Evolutionary conservation across 2,888 invertebrate species (phyloP).

Genomic region (Pyrrhosoma nymphula): DNA sequence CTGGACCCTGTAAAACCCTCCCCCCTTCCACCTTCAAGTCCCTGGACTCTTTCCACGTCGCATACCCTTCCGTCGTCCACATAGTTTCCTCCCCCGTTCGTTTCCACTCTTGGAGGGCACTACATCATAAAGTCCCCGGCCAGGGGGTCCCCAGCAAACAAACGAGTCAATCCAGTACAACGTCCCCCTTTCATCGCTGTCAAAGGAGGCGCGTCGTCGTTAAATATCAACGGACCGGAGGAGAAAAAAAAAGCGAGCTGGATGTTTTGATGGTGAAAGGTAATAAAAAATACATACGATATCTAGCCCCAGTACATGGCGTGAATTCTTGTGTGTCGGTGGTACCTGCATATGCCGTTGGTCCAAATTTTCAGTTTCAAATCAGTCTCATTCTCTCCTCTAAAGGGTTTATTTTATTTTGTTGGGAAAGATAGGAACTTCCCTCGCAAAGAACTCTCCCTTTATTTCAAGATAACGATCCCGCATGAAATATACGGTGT

Average conservation of each 20-base stretch:
- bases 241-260: neutral
- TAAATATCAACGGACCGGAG: neutral
- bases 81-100: neutral
- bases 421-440: no score
- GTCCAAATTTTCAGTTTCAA: no score
- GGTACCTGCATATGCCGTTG: no score
- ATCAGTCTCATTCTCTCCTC: no score
- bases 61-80: neutral
- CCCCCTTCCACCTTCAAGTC: no score
- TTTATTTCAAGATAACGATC: no score
- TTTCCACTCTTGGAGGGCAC: neutral
- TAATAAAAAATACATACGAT: no score
- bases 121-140: neutral
- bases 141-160: neutral
- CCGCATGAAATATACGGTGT: no score
- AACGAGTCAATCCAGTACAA: neutral
- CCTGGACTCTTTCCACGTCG: neutral
- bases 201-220: neutral
- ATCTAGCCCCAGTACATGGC: no score
- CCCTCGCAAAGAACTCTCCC: no score
- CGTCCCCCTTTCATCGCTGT: neutral
- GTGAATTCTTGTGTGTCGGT: no score
- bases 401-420: no score
- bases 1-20: neutral
- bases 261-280: neutral